phyloP scores from a whole-genome alignment of 2,113 vertebrate genomes.

The Arizona elegans region DNA sequence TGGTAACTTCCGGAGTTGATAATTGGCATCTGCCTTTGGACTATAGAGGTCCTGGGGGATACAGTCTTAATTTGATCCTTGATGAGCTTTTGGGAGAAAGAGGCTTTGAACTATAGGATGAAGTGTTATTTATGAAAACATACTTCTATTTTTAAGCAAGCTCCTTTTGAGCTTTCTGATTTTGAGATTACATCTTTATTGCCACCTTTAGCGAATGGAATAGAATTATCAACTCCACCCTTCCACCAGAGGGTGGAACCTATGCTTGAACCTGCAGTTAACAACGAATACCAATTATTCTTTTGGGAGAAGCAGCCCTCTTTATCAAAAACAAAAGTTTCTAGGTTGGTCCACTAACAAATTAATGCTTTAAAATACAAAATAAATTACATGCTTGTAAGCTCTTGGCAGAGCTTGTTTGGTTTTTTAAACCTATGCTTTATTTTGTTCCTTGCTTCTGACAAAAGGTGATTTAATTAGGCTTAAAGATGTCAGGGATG shows the following conservation, averaged over 20 bases:
- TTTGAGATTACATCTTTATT: background rate
- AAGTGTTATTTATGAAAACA: background rate
- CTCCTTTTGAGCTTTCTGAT: background rate
- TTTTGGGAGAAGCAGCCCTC: background rate
- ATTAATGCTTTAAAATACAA: conserved; percentile 26
- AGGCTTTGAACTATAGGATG: background rate
- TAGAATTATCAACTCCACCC: background rate
- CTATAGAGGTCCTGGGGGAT: conserved; percentile 13
- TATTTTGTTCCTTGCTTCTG: background rate
- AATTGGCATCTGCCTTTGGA: background rate
- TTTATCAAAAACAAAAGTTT: background rate
- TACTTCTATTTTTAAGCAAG: background rate
- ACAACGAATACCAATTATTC: background rate
- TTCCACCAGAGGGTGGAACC: background rate
- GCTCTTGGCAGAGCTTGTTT: background rate
- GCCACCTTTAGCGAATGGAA: background rate
- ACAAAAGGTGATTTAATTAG: background rate
- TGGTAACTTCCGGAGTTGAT: background rate
- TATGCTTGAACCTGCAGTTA: background rate
- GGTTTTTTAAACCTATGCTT: background rate
- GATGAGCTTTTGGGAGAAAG: background rate
- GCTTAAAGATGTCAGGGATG: background rate
- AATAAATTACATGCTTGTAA: background rate
- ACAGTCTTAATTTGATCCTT: background rate
- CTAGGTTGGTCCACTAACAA: conserved; percentile 16